Base-by-base conservation (phyloP, 37 sponge, comb jelly and placozoan species). In the Spongia lamella region DNA sequence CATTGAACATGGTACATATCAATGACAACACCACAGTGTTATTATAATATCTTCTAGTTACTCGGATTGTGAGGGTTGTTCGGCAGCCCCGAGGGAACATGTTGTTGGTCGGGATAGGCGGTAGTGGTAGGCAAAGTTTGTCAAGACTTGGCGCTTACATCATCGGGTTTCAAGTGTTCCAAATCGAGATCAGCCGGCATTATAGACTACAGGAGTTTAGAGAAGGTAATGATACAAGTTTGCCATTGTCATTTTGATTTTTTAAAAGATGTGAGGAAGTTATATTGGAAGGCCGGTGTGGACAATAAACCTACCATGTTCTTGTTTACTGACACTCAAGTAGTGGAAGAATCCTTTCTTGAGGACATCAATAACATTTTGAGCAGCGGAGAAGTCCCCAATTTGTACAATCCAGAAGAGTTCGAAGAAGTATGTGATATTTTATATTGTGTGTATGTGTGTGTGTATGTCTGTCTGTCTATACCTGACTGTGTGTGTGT, bases 311-410 rank as follows among this genome's bases (percentile, higher is more conserved):
- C 99, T 1, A 94, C 96, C 7, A 85, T 94, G 58, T 98, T 98
- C 76, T 89, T 98, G 53, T 98, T 98, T 82, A 90, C 80, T 21
- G 99, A 98, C 79, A 95, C 96, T 1, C 99, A 98, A 70, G 99
- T 98, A 35, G 95, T 94, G 31, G 89, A 90, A 27, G 99, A 98
- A 84, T 68, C 72, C 20, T 98, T 98, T 75, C 86, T 98, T 59
- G 99, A 98, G 63, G 96, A 98, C 70, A 98, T 98, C 72, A 95
- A 94, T 79, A 98, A 98, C 68, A 95, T 98, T 47, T 89, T 98
- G 53, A 89, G 90, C 39, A 88, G 89, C 39, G 99, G 99, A 33
- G 99, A 98, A 69, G 99, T 98, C 40, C 99, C 99, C 52, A 98
- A 98, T 56, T 86, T 98, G 38, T 98, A 98, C 83, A 68, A 68